Evolutionary conservation across 2,113 vertebrate genomes (phyloP), one percentile per base, ranked within the genome.

Genomic region (Vanacampus margaritifer): DNA sequence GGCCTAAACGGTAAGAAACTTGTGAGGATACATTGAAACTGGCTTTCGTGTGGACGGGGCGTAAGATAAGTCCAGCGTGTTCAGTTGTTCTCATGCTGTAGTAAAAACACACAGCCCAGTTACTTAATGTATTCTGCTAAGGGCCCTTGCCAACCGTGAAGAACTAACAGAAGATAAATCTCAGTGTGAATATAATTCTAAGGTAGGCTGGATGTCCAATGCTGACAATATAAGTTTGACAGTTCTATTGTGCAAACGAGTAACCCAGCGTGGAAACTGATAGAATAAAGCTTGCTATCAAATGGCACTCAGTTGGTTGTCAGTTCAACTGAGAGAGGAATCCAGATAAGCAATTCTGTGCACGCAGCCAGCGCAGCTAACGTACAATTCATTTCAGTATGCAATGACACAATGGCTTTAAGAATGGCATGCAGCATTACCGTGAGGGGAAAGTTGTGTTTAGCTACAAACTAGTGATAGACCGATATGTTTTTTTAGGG

Each of bases 241-340:
- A 85, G 76, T 79, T 80, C 73, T 75, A 71, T 73, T 21, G 60
- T 68, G 80, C 70, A 80, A 79, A 82, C 73, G 75, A 78, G 56
- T 51, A 69, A 75, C 69, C 51, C 80, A 74, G 74, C 68, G 69
- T 72, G 71, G 57, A 65, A 71, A 65, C 65, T 39, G 59, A 72
- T 65, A 57, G 74, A 83, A 74, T 64, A 82, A 85, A 79, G 64
- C 76, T 71, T 72, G 61, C 65, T 53, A 79, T 81, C 48, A 73
- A 80, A 85, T 76, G 82, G 72, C 71, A 79, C 80, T 79, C 85
- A 74, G 78, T 65, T 67, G 68, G 83, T 70, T 65, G 76, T 74
- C 79, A 69, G 69, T 79, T 76, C 74, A 81, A 87, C 84, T 78
- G 75, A 84, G 80, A 69, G 66, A 53, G 56, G 62, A 28, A 72